Evolutionary conservation across 92 coral and sea anemone species (phyloP).

Genomic region (Siderastrea siderea): DNA sequence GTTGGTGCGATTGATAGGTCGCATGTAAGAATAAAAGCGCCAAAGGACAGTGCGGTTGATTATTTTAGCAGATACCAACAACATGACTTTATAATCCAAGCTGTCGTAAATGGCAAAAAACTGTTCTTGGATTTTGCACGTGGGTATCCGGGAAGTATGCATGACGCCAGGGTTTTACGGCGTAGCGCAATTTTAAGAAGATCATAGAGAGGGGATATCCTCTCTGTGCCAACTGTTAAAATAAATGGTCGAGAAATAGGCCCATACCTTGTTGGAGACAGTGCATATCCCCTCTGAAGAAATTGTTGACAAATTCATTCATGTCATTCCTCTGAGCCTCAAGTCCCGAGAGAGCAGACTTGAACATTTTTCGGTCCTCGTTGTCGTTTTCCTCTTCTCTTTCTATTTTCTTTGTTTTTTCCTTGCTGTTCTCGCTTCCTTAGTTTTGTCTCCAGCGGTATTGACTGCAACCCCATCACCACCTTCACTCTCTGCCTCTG

Average conservation of each 20-base stretch:
- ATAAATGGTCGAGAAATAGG: slow-evolving; percentile 14
- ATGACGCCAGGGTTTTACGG: not conserved
- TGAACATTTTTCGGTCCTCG: slow-evolving; percentile 35
- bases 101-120: slow-evolving; percentile 49
- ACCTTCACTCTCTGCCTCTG: not conserved
- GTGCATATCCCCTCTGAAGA: not conserved
- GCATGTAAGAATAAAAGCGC: slow-evolving; percentile 56
- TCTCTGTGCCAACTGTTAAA: slow-evolving; percentile 22
- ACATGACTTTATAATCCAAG: slow-evolving; percentile 62
- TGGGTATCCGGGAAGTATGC: not conserved
- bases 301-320: not conserved
- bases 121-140: slow-evolving; percentile 58
- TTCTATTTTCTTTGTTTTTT: slow-evolving; percentile 44
- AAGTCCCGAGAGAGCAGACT: slow-evolving; percentile 7
- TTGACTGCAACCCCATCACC: not conserved
- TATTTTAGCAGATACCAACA: slow-evolving; percentile 59
- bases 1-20: slow-evolving; percentile 56
- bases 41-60: slow-evolving; percentile 47
- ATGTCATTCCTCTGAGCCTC: slow-evolving; percentile 25
- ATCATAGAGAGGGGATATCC: slow-evolving; percentile 37
- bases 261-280: slow-evolving; percentile 32
- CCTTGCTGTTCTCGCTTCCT: slow-evolving; percentile 31
- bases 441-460: not conserved
- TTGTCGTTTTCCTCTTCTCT: slow-evolving; percentile 28
- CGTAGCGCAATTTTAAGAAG: slow-evolving; percentile 8